A percentile compares a stretch with the other conserved stretches of the same genome.
Evolutionary conservation across 2,797 vertebrate genomes (phyloP).

Genomic region (Sylvilagus floridanus): DNA sequence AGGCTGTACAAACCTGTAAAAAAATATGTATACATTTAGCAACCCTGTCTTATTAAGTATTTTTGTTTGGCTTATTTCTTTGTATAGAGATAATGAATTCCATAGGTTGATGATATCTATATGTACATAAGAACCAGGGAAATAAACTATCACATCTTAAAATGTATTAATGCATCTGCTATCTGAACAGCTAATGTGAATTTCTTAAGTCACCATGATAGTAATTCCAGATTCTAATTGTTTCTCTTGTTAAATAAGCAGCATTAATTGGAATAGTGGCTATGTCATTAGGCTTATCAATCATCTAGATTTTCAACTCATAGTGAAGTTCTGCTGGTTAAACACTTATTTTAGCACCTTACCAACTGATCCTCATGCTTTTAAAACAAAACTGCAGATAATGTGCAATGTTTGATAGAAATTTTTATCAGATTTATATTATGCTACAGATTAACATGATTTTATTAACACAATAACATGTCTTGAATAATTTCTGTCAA

Average conservation of each 20-base stretch:
- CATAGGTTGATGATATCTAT: neutral
- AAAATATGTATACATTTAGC: neutral
- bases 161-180: neutral
- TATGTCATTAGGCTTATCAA: neutral
- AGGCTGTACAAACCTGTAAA: neutral
- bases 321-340: neutral
- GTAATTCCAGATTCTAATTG: neutral
- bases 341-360: neutral
- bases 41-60: neutral
- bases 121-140: neutral
- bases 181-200: neutral
- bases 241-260: slow-evolving; percentile 25
- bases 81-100: neutral
- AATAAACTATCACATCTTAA: slow-evolving; percentile 23
- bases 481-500: neutral
- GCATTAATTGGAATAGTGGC: too few relatives aligned
- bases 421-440: neutral
- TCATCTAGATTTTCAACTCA: neutral
- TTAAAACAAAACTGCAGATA: neutral
- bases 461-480: neutral
- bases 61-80: slow-evolving; percentile 21
- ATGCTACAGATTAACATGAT: neutral
- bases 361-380: neutral
- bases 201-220: neutral
- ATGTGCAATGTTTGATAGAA: neutral